Percentiles rank a stretch among this genome's conserved stretches.
phyloP scores from a whole-genome alignment of 1,140 invertebrate genomes.

The Oedothorax gibbosus region DNA sequence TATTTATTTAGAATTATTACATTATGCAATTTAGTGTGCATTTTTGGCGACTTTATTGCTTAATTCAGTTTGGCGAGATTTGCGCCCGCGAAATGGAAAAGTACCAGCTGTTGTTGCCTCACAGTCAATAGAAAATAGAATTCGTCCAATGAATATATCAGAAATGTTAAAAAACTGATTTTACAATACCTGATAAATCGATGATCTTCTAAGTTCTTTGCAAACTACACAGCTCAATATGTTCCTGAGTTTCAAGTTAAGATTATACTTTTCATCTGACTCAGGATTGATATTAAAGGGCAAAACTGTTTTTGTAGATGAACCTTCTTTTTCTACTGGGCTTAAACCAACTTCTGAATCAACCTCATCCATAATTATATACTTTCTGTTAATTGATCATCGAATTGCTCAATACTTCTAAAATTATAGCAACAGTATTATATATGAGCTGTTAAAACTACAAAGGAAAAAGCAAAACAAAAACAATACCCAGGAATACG shows the following conservation, averaged over 20 bases:
- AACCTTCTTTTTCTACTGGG: not conserved
- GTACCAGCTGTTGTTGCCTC: not conserved
- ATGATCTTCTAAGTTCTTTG: constrained; percentile 27
- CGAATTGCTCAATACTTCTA: not conserved
- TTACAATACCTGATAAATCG: constrained; percentile 32
- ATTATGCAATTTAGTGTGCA: too few species aligned
- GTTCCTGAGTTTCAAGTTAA: not conserved
- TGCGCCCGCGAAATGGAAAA: too few species aligned
- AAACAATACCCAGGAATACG: too few species aligned
- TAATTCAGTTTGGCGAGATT: too few species aligned
- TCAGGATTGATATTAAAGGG: not conserved
- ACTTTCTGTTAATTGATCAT: not conserved
- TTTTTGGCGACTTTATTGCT: too few species aligned
- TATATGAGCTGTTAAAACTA: too few species aligned
- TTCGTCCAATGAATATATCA: not conserved
- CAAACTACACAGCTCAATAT: constrained; percentile 31
- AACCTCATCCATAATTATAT: not conserved
- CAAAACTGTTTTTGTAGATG: not conserved
- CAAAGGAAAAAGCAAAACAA: too few species aligned
- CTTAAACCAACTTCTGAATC: too few species aligned
- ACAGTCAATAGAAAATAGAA: not conserved
- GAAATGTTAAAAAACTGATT: not conserved
- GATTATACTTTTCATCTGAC: not conserved
- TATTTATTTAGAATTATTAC: too few species aligned
- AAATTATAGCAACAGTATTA: too few species aligned